Evolutionary conservation across 2,888 invertebrate genomes (phyloP).

Genomic region (Amiota minor): DNA sequence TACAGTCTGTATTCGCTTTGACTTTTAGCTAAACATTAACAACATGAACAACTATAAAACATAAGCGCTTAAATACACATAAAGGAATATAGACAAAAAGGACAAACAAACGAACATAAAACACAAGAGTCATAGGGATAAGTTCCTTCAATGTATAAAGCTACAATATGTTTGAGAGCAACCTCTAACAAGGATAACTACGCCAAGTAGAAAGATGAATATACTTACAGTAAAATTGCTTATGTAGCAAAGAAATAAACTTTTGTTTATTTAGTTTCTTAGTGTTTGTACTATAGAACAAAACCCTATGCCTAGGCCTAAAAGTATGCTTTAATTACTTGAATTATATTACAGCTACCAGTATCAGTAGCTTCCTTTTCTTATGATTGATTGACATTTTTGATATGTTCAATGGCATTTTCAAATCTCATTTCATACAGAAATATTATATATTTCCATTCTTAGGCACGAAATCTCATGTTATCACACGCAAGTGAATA

Average conservation of each 20-base stretch:
- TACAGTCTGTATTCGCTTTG: no score
- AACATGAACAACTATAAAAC: not conserved
- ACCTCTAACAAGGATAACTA: not conserved
- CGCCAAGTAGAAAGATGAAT: no score
- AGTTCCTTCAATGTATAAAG: not conserved
- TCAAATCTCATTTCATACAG: no score
- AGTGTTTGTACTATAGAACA: not conserved
- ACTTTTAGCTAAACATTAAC: no score
- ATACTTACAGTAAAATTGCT: no score
- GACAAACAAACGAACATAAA: not conserved
- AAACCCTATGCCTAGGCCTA: slow-evolving; percentile 1
- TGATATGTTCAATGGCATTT: slow-evolving; percentile 22
- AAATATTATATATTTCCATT: no score
- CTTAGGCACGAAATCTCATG: no score
- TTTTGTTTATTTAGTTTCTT: not conserved
- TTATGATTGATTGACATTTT: slow-evolving; percentile 52
- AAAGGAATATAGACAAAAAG: not conserved
- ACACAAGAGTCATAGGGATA: not conserved
- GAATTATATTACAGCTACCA: slow-evolving; percentile 11
- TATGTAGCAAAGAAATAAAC: not conserved
- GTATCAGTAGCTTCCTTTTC: slow-evolving; percentile 1
- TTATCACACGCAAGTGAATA: no score
- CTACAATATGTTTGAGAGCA: not conserved
- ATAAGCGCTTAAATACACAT: slow-evolving; percentile 13
- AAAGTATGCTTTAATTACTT: slow-evolving; percentile 6